A percentile compares a stretch with the other conserved stretches of the same genome.
phyloP scores from a whole-genome alignment of 2,113 vertebrate genomes.

The Thunnus thynnus region DNA sequence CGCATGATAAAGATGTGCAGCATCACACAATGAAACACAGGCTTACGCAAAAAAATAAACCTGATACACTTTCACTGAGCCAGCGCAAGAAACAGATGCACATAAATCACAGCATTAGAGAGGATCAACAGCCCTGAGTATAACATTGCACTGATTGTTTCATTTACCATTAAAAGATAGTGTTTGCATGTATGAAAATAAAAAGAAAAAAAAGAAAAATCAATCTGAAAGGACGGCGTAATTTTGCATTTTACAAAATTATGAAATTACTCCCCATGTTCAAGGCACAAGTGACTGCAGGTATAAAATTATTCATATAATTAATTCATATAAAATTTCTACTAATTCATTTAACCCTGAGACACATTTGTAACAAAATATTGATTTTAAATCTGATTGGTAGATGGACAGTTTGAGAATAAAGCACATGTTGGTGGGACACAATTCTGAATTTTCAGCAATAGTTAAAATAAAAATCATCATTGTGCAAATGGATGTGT shows the following conservation, averaged over 20 bases:
- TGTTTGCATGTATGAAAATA: constrained; percentile 16
- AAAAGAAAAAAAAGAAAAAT: not conserved
- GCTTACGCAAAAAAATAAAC: constrained; percentile 38
- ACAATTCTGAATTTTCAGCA: not conserved
- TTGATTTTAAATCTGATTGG: constrained; percentile 10
- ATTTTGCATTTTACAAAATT: constrained; percentile 22
- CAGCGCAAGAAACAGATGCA: not conserved
- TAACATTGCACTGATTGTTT: constrained; percentile 27
- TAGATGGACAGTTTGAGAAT: not conserved
- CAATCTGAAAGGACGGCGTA: not conserved
- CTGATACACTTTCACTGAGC: constrained; percentile 11
- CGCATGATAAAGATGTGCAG: not conserved
- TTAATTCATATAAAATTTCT: too few relatives aligned
- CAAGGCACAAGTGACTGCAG: constrained; percentile 41
- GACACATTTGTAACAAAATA: not conserved
- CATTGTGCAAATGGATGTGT: not conserved
- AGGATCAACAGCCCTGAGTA: constrained; percentile 50
- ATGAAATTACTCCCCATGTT: constrained; percentile 4
- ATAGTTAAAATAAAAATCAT: not conserved
- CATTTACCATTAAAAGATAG: not conserved
- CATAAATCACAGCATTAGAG: not conserved
- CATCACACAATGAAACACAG: not conserved
- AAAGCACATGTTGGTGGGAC: not conserved
- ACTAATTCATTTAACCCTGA: constrained; percentile 19
- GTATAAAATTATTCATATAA: not conserved